Conservation (phyloP, 2,113 vertebrate genomes). For the Tupaia chinensis region DNA sequence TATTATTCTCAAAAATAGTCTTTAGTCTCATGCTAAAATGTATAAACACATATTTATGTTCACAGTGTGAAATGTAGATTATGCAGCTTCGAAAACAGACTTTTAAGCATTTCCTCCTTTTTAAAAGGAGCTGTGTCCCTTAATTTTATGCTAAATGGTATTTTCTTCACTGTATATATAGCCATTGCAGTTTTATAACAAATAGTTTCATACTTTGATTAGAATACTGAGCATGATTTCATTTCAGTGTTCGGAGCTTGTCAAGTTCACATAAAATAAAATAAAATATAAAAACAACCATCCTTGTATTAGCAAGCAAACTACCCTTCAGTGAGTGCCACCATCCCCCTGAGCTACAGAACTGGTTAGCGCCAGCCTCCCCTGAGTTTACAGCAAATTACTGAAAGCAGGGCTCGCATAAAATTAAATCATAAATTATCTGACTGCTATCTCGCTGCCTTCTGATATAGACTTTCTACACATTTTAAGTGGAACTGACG, state of each 20-base stretch:
- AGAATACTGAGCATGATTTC: slow-evolving; percentile 91
- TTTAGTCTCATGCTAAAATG: slow-evolving; percentile 83
- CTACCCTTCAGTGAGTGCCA: slow-evolving; percentile 91
- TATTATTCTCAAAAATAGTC: slow-evolving; percentile 83
- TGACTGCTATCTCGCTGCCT: slow-evolving; percentile 96
- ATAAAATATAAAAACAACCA: slow-evolving; percentile 93
- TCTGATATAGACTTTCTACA: slow-evolving; percentile 92
- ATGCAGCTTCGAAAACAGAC: slow-evolving; percentile 84
- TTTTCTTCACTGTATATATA: slow-evolving; percentile 84
- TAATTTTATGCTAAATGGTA: slow-evolving; percentile 85
- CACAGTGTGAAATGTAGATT: slow-evolving; percentile 83
- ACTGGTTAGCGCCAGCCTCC: slow-evolving; percentile 93
- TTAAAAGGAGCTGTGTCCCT: slow-evolving; percentile 75
- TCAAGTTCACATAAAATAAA: slow-evolving; percentile 93
- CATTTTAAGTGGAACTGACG: slow-evolving; percentile 93
- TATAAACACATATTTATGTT: slow-evolving; percentile 86
- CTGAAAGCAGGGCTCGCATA: slow-evolving; percentile 97
- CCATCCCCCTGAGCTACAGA: slow-evolving; percentile 92
- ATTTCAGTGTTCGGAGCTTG: slow-evolving; percentile 90
- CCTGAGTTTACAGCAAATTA: slow-evolving; percentile 98
- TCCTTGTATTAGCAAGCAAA: slow-evolving; percentile 93
- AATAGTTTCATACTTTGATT: slow-evolving; percentile 90
- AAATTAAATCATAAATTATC: slow-evolving; percentile 99
- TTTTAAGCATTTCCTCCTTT: slow-evolving; percentile 76
- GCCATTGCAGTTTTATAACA: slow-evolving; percentile 87